Evolutionary conservation across 2,113 vertebrate genomes (phyloP), one percentile per base, ranked within the genome.

Genomic region (Equus quagga): DNA sequence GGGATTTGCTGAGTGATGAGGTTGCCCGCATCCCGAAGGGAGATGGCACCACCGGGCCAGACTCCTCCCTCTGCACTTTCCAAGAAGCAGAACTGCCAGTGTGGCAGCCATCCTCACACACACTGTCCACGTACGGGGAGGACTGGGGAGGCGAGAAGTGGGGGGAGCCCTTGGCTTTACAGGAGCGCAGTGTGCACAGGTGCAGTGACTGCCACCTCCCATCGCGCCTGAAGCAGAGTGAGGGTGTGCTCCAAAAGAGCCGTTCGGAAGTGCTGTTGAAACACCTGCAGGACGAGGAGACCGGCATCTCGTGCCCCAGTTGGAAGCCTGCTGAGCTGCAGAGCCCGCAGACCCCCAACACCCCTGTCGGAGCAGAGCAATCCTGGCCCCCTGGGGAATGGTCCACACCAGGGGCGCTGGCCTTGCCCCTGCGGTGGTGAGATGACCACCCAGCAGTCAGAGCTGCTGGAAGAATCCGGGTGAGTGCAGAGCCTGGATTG

Each of bases 381-480:
- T 54, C 51, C 65, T n/a, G 15, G 65, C 4, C 7, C 31, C 65
- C 65, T 7, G 15, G 65, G 65, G 65, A 18, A 8, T 31, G 31
- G 31, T 6, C 76, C 49, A 23, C 18, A n/a, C 33, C 17, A 17
- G 26, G 33, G 64, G 83, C 23, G 51, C 14, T 24, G 46, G 24
- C 2, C 1, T 19, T 8, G 0, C 41, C 65, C 9, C n/a, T 18
- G 76, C 64, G 33, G 36, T 54, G 51, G 28, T 8, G 33, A 58
- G 51, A 8, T 0, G 1, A 6, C 46, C 11, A 0, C 31, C 7
- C 9, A 2, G 87, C 46, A 21, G n/a, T 41, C 9, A 17, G 7
- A 24, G 65, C 1, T 1, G 3, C 78, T 26, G 36, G 14, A 60
- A n/a, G 54, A 8, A 21, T 8, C 33, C 41, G 44, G 23, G 17